Evolutionary conservation across 2,113 vertebrate genomes (phyloP), one percentile per base, ranked within the genome.

Genomic region (Ceyx cyanopectus): DNA sequence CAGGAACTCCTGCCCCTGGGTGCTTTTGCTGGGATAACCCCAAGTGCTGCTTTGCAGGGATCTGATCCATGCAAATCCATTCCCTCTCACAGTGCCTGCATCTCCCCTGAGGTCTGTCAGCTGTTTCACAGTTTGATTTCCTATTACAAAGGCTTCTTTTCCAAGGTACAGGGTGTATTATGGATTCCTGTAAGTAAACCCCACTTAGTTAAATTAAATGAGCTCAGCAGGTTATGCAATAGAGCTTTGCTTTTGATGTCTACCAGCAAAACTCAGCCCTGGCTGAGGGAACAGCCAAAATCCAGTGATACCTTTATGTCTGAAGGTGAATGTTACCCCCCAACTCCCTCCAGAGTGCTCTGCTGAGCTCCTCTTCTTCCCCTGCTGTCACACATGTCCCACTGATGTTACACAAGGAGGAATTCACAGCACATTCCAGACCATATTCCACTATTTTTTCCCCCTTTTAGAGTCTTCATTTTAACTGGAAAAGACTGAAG

Each of bases 81-180:
- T 32, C 1, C 63, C 57, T 87, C 58, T 72, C 23, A 12, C 20
- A 48, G 4, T 11, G 15, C 27, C 41, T n/a, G 17, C 23, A 53
- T 74, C 17, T 66, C 83, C 34, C 34, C 14, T 3, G 23, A 83
- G 16, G 24, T 45, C 34, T 40, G 69, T 50, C 17, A 19, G 8
- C 22, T 9, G 4, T 5, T 45, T 86, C 58, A 75, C 26, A 90
- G 57, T 45, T 37, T 2, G 3, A 70, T 12, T 56, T 85, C 84
- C 94, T 68, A 89, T 74, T 68, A 94, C 92, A 96, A 96, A 95
- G 95, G 87, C 94, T 96, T 67, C 40, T 76, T 87, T 87, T 57
- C 85, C 75, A 53, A 89, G 89, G 5, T 66, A 91, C 32, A 93
- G 72, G 87, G 70, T 3, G 22, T 40, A 74, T 63, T 91, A 95